Conservation (phyloP, 2,797 vertebrate genomes). For the Lophotriccus pileatus region DNA sequence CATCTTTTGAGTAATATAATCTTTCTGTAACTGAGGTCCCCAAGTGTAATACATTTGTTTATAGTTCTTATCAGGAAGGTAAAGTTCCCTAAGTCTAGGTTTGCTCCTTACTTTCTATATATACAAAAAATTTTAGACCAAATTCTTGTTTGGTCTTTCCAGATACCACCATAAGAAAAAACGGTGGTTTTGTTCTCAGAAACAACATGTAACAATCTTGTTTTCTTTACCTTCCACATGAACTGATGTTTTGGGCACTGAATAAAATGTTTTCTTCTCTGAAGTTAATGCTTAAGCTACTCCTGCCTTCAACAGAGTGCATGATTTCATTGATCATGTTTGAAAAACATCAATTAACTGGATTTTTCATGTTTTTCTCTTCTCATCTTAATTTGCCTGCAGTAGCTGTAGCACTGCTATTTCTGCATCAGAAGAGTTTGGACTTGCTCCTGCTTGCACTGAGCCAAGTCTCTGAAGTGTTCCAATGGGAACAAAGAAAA, state of each 20-base stretch:
- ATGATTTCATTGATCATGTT: neutral
- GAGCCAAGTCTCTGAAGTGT: conserved; percentile 1
- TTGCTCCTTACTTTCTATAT: neutral
- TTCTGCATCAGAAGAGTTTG: conserved; percentile 3
- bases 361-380: neutral
- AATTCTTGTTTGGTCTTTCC: neutral
- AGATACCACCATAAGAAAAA: neutral
- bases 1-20: neutral
- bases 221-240: neutral
- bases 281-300: neutral
- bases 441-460: neutral
- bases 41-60: neutral
- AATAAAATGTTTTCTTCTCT: neutral
- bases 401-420: neutral
- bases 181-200: neutral
- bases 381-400: neutral
- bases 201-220: neutral
- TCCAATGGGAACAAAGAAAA: conserved; percentile 14
- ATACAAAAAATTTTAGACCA: neutral
- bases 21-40: neutral
- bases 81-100: neutral
- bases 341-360: neutral
- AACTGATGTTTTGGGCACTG: neutral
- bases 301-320: neutral
- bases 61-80: neutral